A percentile compares a stretch with the other conserved stretches of the same genome.
phyloP scores from a whole-genome alignment of 2,113 vertebrate genomes.

The Gopherus evgoodei region DNA sequence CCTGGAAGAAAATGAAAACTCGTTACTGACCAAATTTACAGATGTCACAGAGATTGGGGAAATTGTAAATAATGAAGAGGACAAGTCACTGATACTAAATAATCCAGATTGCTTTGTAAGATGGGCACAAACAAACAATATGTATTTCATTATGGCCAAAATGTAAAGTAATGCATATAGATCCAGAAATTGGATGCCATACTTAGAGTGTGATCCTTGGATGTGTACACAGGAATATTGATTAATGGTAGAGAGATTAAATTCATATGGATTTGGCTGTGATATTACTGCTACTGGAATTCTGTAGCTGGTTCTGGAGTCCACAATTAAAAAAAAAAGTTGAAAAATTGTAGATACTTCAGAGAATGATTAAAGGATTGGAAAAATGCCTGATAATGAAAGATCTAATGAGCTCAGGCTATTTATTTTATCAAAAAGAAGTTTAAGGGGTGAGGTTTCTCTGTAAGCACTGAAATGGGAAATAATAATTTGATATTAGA shows the following conservation, averaged over 20 bases:
- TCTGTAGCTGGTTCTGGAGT: too few species aligned
- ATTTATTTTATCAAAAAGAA: background rate
- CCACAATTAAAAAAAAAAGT: background rate
- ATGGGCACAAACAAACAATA: background rate
- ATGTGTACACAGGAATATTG: background rate
- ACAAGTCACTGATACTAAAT: accelerated
- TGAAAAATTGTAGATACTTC: background rate
- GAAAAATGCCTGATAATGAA: background rate
- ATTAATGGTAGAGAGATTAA: too few species aligned
- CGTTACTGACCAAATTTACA: background rate
- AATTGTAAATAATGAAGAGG: background rate
- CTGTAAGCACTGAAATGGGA: background rate
- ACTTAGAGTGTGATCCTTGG: background rate
- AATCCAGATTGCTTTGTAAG: background rate
- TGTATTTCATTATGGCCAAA: background rate
- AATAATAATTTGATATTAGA: background rate
- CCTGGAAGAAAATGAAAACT: background rate
- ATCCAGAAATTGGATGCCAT: background rate
- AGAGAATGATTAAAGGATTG: background rate
- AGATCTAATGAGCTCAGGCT: background rate
- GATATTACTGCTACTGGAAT: too few species aligned
- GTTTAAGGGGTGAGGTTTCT: background rate
- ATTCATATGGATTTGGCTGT: too few species aligned
- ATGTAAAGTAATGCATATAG: too few species aligned
- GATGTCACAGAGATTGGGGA: background rate